Evolutionary conservation across 2,113 vertebrate genomes (phyloP).

Genomic region (Thalassoma bifasciatum): DNA sequence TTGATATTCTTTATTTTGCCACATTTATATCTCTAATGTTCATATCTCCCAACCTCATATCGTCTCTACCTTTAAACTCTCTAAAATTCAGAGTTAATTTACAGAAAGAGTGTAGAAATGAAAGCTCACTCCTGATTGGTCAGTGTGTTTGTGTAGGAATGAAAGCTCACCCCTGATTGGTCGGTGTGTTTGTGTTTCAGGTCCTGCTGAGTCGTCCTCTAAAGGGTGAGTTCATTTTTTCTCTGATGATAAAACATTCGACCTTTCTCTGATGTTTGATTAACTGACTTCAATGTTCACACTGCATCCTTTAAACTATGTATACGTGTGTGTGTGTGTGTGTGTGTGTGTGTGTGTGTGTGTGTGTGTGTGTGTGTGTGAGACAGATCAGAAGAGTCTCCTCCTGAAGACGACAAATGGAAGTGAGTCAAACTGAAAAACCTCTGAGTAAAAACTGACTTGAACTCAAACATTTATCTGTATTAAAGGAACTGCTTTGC

Average conservation of each 20-base stretch:
- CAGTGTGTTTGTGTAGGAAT: too few species aligned
- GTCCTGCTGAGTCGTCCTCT: conserved; percentile 41
- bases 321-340: conserved; percentile 27
- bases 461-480: too few species aligned
- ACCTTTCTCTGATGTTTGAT: conserved; percentile 43
- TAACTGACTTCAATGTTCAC: conserved; percentile 4
- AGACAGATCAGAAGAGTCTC: conserved; percentile 50
- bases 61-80: too few species aligned
- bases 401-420: conserved; percentile 61
- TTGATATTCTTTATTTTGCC: too few species aligned
- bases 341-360: conserved; percentile 41
- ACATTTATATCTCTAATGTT: too few species aligned
- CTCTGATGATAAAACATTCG: conserved; percentile 25
- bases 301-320: neutral
- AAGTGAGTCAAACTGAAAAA: conserved; percentile 43
- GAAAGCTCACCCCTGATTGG: neutral
- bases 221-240: conserved; percentile 57
- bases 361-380: conserved; percentile 38
- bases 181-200: conserved; percentile 41
- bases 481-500: too few species aligned
- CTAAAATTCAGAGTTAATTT: too few species aligned
- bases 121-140: too few species aligned
- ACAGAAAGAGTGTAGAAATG: too few species aligned
- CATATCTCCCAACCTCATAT: too few species aligned
- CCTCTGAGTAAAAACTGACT: too few species aligned